Evolutionary conservation across 2,797 vertebrate species (phyloP), one percentile per base, ranked within the genome.

Genomic region (Amblyopsis hoosieri): DNA sequence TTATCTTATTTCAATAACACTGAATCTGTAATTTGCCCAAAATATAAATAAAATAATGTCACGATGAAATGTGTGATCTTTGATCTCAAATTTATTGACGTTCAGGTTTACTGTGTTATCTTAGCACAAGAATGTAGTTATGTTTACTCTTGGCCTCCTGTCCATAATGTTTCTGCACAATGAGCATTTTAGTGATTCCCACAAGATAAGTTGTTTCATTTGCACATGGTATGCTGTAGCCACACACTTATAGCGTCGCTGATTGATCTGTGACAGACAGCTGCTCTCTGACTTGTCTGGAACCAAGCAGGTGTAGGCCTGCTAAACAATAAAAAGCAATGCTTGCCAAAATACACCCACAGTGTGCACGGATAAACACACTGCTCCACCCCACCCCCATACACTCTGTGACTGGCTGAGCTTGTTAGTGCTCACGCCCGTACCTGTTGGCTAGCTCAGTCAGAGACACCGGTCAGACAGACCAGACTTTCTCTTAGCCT

Each of bases 401-500:
- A 68, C 71, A 80, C 69, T 71, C 81, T 81, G 67, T 74, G 85
- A 93, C 92, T 90, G 80, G 90, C 87, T 90, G 60, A 76, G 84
- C 89, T 90, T 84, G 91, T 91, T 79, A 56, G 60, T 74, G 86
- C 66, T 88, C 83, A 91, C 89, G 59, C 91, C 91, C 78, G 23
- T 85, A 89, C 87, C 89, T 91, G 88, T 83, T 88, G 65, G 67
- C 70, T 75, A 33, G 54, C 65, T 64, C 72, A 66, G 60, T n/a
- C 60, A 67, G 63, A 89, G 76, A 78, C 90, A 91, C 85, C 90
- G 93, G 91, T 89, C 81, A 85, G 67, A 73, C 76, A 73, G 71
- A 71, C 69, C 37, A 69, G 45, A 71, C 79, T 69, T 70, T 69
- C 66, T 42, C 48, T 71, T n/a, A 19, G 48, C 12, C 11, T 54